phyloP scores from a whole-genome alignment of 2,797 vertebrate species.

The Aldrovandia affinis region DNA sequence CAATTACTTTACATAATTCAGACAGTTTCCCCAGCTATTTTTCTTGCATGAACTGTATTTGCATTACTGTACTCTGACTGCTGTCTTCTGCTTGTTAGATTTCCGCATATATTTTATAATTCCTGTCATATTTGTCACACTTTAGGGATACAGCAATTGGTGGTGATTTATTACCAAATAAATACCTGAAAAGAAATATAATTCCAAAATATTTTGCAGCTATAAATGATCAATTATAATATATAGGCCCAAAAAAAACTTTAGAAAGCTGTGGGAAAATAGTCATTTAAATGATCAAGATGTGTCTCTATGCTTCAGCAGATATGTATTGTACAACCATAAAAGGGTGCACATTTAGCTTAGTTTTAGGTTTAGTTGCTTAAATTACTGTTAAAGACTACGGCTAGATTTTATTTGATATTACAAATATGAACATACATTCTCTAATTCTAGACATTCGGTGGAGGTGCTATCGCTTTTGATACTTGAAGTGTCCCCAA shows the following conservation, averaged over 20 bases:
- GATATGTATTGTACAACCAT: background rate
- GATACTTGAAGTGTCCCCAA: background rate
- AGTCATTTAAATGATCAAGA: background rate
- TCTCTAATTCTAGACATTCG: background rate
- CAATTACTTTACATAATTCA: conserved; percentile 9
- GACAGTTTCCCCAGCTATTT: background rate
- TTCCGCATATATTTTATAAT: background rate
- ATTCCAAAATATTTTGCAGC: background rate
- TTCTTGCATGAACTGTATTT: background rate
- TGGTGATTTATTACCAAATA: background rate
- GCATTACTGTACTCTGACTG: background rate
- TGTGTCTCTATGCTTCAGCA: too few species aligned
- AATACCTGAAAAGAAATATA: background rate
- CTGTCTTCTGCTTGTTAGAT: background rate
- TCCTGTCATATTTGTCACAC: background rate
- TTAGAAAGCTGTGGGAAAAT: background rate
- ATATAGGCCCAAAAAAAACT: too few species aligned
- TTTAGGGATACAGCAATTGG: background rate
- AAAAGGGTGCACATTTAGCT: background rate
- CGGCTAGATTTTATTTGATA: background rate
- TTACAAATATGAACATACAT: background rate
- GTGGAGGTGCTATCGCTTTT: too few species aligned
- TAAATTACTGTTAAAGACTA: background rate
- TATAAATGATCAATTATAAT: too few species aligned
- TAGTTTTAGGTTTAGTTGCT: too few species aligned